A percentile compares a stretch with the other conserved stretches of the same genome.
phyloP scores from a whole-genome alignment of 2,888 invertebrate species.

The Phortica magna region DNA sequence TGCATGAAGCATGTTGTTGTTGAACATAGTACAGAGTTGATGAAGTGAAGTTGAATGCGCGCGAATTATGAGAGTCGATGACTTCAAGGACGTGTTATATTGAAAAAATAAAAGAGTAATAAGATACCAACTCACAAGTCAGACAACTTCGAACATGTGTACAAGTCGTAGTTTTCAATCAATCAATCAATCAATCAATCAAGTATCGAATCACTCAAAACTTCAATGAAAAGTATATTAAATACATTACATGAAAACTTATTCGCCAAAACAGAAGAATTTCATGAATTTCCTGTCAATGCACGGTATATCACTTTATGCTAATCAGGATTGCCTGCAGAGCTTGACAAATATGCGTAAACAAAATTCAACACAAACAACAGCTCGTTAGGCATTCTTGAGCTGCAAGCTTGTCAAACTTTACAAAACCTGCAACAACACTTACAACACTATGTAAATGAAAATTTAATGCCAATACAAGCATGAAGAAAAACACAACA shows the following conservation, averaged over 20 bases:
- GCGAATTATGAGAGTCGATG: neutral
- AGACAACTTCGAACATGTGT: too few relatives aligned
- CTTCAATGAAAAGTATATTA: too few relatives aligned
- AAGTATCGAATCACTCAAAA: too few relatives aligned
- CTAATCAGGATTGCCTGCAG: neutral
- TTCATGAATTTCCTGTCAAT: neutral
- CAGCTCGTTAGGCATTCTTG: neutral
- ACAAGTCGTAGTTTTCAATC: too few relatives aligned
- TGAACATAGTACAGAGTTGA: neutral
- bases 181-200: too few relatives aligned
- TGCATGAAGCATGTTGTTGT: neutral
- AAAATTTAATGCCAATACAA: neutral
- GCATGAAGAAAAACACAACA: neutral
- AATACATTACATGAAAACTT: neutral
- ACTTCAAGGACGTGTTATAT: neutral
- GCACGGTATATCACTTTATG: neutral
- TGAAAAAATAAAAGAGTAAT: too few relatives aligned
- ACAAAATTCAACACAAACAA: neutral
- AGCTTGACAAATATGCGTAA: neutral
- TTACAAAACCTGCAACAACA: neutral
- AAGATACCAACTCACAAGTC: too few relatives aligned
- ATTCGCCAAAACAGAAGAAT: too few relatives aligned
- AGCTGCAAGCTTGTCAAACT: neutral
- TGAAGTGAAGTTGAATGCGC: neutral
- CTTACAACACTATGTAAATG: slow-evolving; percentile 13